Evolutionary conservation across 2,113 vertebrate species (phyloP).

Genomic region (Cepphus grylle): DNA sequence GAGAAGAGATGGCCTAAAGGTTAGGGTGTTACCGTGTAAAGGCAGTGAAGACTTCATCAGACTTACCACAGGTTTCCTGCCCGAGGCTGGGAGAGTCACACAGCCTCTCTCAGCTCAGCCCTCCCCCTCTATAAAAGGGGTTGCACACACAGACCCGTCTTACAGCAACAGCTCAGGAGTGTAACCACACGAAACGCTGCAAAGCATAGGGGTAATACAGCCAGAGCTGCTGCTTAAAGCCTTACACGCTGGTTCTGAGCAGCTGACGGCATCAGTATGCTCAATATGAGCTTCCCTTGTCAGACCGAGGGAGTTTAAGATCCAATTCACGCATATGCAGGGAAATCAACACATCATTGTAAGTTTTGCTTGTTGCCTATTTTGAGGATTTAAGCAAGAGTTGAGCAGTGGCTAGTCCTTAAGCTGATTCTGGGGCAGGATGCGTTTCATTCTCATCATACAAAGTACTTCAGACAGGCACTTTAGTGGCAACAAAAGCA

Average conservation of each 20-base stretch:
- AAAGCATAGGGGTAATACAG: background rate
- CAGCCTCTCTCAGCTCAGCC: background rate
- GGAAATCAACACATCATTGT: background rate
- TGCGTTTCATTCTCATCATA: background rate
- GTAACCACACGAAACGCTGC: background rate
- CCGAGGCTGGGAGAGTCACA: background rate
- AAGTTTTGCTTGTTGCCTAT: background rate
- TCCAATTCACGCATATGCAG: rapidly evolving
- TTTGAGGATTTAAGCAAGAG: background rate
- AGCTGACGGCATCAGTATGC: background rate
- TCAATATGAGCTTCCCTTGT: background rate
- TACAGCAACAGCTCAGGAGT: background rate
- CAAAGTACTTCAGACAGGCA: background rate
- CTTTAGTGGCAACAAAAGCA: background rate
- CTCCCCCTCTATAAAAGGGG: background rate
- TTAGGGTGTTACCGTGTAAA: background rate
- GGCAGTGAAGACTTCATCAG: background rate
- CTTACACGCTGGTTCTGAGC: background rate
- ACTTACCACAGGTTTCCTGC: slow-evolving; percentile 18
- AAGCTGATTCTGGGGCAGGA: background rate
- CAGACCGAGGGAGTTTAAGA: background rate
- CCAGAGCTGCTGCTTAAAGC: background rate
- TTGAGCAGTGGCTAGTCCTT: background rate
- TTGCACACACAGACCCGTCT: background rate
- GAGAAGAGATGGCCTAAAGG: background rate